These are phyloP conservation scores for Piezodorus guildinii DNA, from an alignment of 1,140 invertebrate species.

Conservation along the genomic window DNA sequence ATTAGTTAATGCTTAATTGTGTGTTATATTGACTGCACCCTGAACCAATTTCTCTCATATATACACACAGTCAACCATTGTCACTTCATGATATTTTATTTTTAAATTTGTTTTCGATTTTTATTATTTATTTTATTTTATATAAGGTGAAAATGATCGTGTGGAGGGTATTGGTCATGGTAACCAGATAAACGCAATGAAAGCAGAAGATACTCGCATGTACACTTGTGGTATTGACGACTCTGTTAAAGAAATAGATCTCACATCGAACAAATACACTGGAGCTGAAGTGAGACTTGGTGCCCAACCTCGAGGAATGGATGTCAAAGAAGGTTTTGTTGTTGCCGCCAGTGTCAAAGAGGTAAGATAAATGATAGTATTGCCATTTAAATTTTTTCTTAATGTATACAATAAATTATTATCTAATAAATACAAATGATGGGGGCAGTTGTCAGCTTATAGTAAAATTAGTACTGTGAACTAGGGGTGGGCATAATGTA, in stretches of 20 bases:
- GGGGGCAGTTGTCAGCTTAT: too few species aligned
- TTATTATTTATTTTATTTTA: neutral
- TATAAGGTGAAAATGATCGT: slow-evolving; percentile 59
- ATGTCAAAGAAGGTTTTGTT: slow-evolving; percentile 58
- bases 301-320: slow-evolving; percentile 78
- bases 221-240: slow-evolving; percentile 89
- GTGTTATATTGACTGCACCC: too few species aligned
- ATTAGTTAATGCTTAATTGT: too few species aligned
- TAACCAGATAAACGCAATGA: slow-evolving; percentile 88
- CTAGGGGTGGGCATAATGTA: too few species aligned
- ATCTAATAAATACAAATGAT: too few species aligned
- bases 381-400: too few species aligned
- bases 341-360: slow-evolving; percentile 75
- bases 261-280: slow-evolving; percentile 51
- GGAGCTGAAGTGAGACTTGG: slow-evolving; percentile 61
- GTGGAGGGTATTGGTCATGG: slow-evolving; percentile 76
- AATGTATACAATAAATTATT: too few species aligned
- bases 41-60: too few species aligned
- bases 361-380: slow-evolving; percentile 39
- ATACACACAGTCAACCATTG: too few species aligned
- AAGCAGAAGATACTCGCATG: slow-evolving; percentile 51
- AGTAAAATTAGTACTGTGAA: too few species aligned
- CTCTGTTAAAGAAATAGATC: slow-evolving; percentile 57
- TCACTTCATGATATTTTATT: too few species aligned
- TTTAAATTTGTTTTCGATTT: too few species aligned